Evolutionary conservation across 1,140 invertebrate genomes (phyloP), one percentile per base, ranked within the genome.

Genomic region (Procambarus clarkii): DNA sequence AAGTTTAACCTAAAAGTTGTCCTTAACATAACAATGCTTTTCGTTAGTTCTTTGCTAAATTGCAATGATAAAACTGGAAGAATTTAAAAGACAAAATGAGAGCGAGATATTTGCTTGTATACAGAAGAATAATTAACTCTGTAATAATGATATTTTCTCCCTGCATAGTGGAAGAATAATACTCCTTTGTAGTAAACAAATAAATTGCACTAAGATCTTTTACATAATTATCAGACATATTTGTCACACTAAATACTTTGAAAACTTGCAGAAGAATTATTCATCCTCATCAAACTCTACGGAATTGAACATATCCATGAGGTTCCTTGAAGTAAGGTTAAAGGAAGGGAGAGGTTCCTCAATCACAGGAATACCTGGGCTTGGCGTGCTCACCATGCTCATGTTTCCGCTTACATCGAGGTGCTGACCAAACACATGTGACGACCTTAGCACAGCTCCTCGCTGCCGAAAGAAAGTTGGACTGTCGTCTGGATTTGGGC

Each of bases 221-320:
- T 34, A 34, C 34, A 34, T 1, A 34, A 34, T 34, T 34, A 34
- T 34, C 34, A 34, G 34, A 34, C 34, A 34, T 34, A 34, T 34
- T 34, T 34, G 34, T 34, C 34, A 34, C 34, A 34, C 34, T 34
- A 34, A 34, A 54, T 8, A 46, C 79, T 54, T 13, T 54, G 50
- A 54, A 54, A 54, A 54, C 8, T 54, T 54, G 13, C 50, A 9
- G 50, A 71, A 71, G 34, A n/a, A 11, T 80, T 5, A 80, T 1
- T 88, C 77, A 81, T 84, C 79, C 4, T 89, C 88, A 79, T 91
- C 88, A 2, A 69, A 86, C 58, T 91, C 88, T 44, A 82, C 88
- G 48, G 88, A 74, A 91, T 91, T 91, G 45, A 91, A 91, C 21
- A 91, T 78, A 50, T 82, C 80, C 7, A 91, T 91, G 7, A 91